Conservation (phyloP, 2,113 vertebrate species). For the Dipodomys spectabilis region DNA sequence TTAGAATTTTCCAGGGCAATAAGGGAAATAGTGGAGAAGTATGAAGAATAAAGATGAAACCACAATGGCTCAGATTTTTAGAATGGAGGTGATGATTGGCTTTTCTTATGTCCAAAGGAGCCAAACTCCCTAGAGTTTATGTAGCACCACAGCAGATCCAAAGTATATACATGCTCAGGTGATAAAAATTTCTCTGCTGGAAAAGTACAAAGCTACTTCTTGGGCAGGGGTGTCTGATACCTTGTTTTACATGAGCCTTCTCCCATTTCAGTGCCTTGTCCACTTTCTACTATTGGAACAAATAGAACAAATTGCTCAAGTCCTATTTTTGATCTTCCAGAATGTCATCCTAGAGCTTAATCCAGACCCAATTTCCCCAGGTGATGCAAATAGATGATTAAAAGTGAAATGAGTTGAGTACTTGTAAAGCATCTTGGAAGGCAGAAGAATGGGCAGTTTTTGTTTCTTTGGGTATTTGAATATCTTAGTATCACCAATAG, state of each 20-base stretch:
- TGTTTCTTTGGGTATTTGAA: constrained; percentile 1
- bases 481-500: background rate
- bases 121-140: background rate
- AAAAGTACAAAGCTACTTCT: constrained; percentile 67
- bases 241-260: constrained; percentile 33
- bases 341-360: background rate
- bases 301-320: background rate
- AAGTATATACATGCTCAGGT: constrained; percentile 5
- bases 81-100: background rate
- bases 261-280: constrained; percentile 63
- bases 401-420: background rate
- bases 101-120: constrained; percentile 3
- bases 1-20: background rate
- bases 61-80: background rate
- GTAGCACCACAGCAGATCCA: background rate
- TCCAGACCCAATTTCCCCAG: background rate
- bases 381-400: background rate
- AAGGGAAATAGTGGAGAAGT: background rate
- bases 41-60: background rate
- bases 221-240: constrained; percentile 5
- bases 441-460: background rate
- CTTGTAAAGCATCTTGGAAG: background rate
- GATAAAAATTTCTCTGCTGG: constrained; percentile 46
- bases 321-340: background rate
- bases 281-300: constrained; percentile 45